phyloP scores from a whole-genome alignment of 2,797 vertebrate species.

The Channa striata region DNA sequence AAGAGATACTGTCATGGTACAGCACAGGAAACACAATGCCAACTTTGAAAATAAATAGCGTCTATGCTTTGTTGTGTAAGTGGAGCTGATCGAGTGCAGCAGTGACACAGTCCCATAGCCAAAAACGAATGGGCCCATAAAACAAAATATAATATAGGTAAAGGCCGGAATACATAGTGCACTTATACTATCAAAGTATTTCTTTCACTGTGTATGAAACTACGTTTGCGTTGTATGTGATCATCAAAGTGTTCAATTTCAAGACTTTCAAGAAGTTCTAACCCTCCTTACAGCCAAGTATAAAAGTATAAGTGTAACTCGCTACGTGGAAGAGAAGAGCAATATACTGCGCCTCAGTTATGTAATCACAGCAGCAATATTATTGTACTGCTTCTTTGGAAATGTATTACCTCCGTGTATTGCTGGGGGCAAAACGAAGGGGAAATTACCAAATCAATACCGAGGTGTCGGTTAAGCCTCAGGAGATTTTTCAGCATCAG shows the following conservation, averaged over 20 bases:
- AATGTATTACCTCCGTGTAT: slow-evolving; percentile 7
- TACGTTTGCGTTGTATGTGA: slow-evolving; percentile 16
- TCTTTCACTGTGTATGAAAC: slow-evolving; percentile 26
- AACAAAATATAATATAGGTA: slow-evolving; percentile 46
- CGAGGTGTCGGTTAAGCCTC: slow-evolving; percentile 42
- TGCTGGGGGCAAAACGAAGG: slow-evolving; percentile 36
- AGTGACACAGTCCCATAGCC: slow-evolving; percentile 27
- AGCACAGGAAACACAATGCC: too few relatives aligned
- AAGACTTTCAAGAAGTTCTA: slow-evolving; percentile 17
- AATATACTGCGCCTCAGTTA: slow-evolving; percentile 40
- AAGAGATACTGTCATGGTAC: too few relatives aligned
- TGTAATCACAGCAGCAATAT: slow-evolving; percentile 43
- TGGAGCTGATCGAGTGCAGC: neutral
- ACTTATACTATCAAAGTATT: slow-evolving; percentile 26
- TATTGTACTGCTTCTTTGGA: slow-evolving; percentile 38
- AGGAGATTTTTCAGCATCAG: slow-evolving; percentile 34
- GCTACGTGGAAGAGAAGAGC: slow-evolving; percentile 20
- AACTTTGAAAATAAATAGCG: too few relatives aligned
- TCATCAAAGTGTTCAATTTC: slow-evolving; percentile 41
- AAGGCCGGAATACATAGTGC: slow-evolving; percentile 14
- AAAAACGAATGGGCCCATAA: slow-evolving; percentile 50
- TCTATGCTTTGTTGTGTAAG: too few relatives aligned
- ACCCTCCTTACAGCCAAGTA: neutral
- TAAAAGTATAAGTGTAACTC: slow-evolving; percentile 31
- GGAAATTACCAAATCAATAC: slow-evolving; percentile 44